Evolutionary conservation across 2,797 vertebrate species (phyloP).

Genomic region (Chaetodon trifasciatus): DNA sequence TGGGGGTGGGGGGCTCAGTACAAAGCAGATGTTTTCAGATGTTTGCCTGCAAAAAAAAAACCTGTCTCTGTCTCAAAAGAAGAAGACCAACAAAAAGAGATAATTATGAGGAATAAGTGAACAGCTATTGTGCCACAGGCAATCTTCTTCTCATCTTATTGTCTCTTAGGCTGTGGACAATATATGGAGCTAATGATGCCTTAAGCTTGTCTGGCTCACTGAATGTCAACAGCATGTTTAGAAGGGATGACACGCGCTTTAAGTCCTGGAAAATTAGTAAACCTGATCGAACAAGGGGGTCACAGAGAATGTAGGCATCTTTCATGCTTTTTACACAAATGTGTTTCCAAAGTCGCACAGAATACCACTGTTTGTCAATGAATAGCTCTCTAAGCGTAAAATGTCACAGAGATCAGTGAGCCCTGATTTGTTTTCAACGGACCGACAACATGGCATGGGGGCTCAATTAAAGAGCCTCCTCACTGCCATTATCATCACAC

Average conservation of each 20-base stretch:
- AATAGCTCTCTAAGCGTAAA: slow-evolving; percentile 20
- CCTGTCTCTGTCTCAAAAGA: neutral
- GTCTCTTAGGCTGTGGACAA: slow-evolving; percentile 20
- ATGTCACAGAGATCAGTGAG: slow-evolving; percentile 16
- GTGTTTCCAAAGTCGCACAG: slow-evolving; percentile 3
- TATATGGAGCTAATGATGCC: slow-evolving; percentile 45
- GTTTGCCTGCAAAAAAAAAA: slow-evolving; percentile 2
- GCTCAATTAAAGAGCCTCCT: slow-evolving; percentile 31
- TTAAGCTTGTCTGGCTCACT: slow-evolving; percentile 30
- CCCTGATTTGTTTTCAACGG: slow-evolving; percentile 21
- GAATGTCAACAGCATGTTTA: slow-evolving; percentile 28
- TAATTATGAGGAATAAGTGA: slow-evolving; percentile 6
- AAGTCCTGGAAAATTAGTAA: slow-evolving; percentile 19
- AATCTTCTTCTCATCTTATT: slow-evolving; percentile 30
- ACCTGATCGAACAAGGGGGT: slow-evolving; percentile 42
- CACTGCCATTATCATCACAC: slow-evolving; percentile 28
- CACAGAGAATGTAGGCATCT: slow-evolving; percentile 28
- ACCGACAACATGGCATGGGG: slow-evolving; percentile 2
- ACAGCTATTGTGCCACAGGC: slow-evolving; percentile 30
- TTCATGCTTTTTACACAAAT: slow-evolving; percentile 41
- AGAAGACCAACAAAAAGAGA: neutral
- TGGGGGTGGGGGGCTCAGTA: neutral
- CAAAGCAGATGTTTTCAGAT: slow-evolving; percentile 57
- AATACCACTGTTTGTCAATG: neutral
- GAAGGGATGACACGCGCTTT: slow-evolving; percentile 3